Evolutionary conservation across 2,888 invertebrate genomes (phyloP).

Genomic region (Philereme transversata): DNA sequence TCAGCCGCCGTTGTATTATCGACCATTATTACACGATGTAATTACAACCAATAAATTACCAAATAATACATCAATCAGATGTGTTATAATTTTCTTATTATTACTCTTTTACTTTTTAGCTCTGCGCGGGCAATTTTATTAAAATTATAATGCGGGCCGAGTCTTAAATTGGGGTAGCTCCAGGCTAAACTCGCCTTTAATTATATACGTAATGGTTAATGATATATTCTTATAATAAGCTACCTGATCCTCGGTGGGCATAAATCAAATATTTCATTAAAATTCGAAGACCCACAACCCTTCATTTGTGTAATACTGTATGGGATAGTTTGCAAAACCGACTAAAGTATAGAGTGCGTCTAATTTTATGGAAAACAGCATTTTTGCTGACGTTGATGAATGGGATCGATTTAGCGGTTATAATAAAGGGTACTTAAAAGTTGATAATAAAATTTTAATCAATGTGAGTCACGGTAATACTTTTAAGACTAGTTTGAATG

Average conservation of each 20-base stretch:
- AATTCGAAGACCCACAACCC: slow-evolving; percentile 75
- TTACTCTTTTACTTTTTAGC: slow-evolving; percentile 69
- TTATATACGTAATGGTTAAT: slow-evolving; percentile 83
- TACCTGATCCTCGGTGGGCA: slow-evolving; percentile 79
- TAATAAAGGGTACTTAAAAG: background rate
- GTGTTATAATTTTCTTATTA: slow-evolving; percentile 81
- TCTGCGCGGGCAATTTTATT: slow-evolving; percentile 79
- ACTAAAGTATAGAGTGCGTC: slow-evolving; percentile 53
- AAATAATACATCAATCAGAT: slow-evolving; percentile 84
- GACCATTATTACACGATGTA: slow-evolving; percentile 81
- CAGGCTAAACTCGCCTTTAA: slow-evolving; percentile 76
- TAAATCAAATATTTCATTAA: slow-evolving; percentile 85
- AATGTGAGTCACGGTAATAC: background rate
- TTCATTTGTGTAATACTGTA: slow-evolving; percentile 58
- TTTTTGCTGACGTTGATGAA: slow-evolving; percentile 65
- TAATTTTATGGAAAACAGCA: slow-evolving; percentile 64
- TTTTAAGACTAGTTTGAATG: too few relatives aligned
- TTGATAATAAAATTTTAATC: slow-evolving; percentile 15
- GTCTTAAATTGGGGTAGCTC: slow-evolving; percentile 79
- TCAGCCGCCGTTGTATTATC: slow-evolving; percentile 69
- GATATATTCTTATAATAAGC: slow-evolving; percentile 83
- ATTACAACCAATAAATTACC: slow-evolving; percentile 83
- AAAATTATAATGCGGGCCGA: slow-evolving; percentile 79
- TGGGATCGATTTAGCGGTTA: slow-evolving; percentile 45
- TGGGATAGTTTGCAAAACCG: slow-evolving; percentile 64